A percentile compares a stretch with the other conserved stretches of the same genome.
Conservation (phyloP, 2,888 invertebrate genomes). For the Notodonta ziczac region DNA sequence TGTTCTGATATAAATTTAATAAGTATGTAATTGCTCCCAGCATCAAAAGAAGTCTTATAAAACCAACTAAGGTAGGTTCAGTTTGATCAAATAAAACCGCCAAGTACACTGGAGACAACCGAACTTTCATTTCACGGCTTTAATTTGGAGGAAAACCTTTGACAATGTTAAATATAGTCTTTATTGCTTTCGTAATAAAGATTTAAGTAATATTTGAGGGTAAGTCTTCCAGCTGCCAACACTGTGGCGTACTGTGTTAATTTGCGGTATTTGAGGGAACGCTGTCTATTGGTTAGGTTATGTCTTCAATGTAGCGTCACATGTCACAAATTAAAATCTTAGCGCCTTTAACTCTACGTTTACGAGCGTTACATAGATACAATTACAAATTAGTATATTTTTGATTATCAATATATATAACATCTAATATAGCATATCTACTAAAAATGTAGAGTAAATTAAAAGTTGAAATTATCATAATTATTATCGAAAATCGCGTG, state of each 20-base stretch:
- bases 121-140: slow-evolving; percentile 73
- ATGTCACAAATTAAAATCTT: too few relatives aligned
- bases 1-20: neutral
- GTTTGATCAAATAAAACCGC: slow-evolving; percentile 59
- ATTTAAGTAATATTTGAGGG: slow-evolving; percentile 57
- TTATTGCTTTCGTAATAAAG: slow-evolving; percentile 80
- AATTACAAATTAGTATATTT: too few relatives aligned
- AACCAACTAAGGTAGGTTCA: neutral
- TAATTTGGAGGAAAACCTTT: slow-evolving; percentile 69
- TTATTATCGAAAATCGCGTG: too few relatives aligned
- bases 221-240: slow-evolving; percentile 47
- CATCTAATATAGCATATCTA: too few relatives aligned
- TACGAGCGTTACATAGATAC: too few relatives aligned
- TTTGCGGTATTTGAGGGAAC: slow-evolving; percentile 22
- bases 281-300: neutral
- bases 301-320: neutral
- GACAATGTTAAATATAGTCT: slow-evolving; percentile 71
- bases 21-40: neutral
- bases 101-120: slow-evolving; percentile 59
- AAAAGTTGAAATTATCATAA: too few relatives aligned
- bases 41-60: slow-evolving; percentile 3
- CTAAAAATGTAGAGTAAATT: too few relatives aligned
- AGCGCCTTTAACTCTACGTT: too few relatives aligned
- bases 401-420: too few relatives aligned
- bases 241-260: slow-evolving; percentile 39